Conservation (phyloP, 2,888 invertebrate species). For the Drosophila crucigera region DNA sequence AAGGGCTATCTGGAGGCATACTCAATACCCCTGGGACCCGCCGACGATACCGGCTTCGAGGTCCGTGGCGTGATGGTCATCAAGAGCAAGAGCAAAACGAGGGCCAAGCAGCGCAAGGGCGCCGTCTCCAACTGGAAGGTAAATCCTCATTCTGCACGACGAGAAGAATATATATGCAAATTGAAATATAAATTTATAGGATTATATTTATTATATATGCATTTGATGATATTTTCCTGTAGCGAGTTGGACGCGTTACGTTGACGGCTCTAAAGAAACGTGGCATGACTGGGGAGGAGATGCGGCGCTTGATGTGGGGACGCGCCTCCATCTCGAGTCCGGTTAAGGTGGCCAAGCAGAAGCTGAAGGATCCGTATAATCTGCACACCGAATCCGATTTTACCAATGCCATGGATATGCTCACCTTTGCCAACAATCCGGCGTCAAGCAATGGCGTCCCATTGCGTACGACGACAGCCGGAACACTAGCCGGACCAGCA, state of each 20-base stretch:
- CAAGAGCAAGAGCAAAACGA: constrained; percentile 97
- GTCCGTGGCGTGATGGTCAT: constrained; percentile 98
- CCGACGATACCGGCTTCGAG: constrained; percentile 93
- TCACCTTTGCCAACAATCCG: constrained; percentile 92
- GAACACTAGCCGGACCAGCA: constrained; percentile 16
- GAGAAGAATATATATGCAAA: neutral
- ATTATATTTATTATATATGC: no score
- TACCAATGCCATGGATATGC: constrained; percentile 92
- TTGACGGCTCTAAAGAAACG: constrained; percentile 92
- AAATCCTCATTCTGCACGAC: neutral
- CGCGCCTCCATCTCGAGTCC: constrained; percentile 95
- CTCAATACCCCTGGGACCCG: constrained; percentile 95
- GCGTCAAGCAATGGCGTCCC: constrained; percentile 62
- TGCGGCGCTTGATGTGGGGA: constrained; percentile 96
- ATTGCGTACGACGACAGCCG: constrained; percentile 34
- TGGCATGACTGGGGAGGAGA: constrained; percentile 94
- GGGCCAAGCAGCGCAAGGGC: constrained; percentile 97
- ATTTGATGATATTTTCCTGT: neutral
- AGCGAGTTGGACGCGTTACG: constrained; percentile 94
- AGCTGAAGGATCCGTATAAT: constrained; percentile 85
- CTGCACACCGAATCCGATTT: constrained; percentile 85
- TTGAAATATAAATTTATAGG: neutral
- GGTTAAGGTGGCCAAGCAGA: constrained; percentile 89
- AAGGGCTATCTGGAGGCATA: constrained; percentile 97
- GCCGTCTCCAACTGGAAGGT: constrained; percentile 99